phyloP scores from a whole-genome alignment of 2,113 vertebrate species.

The Hyperoodon ampullatus region DNA sequence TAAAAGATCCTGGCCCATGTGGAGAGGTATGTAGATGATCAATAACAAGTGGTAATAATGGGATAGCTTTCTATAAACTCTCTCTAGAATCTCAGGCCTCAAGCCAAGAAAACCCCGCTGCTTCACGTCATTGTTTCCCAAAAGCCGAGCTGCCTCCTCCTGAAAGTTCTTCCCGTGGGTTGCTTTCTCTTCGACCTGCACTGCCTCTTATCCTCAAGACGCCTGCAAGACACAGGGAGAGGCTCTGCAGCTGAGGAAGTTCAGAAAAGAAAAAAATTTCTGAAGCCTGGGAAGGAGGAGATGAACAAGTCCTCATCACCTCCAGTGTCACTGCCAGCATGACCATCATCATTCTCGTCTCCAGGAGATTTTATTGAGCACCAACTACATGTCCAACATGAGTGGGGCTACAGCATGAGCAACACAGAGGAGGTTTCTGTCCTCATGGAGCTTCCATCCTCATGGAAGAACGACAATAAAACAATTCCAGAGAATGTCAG shows the following conservation, averaged over 20 bases:
- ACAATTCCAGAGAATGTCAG: neutral
- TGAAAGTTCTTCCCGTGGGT: neutral
- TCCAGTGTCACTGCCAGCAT: rapidly evolving
- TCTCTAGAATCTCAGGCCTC: neutral
- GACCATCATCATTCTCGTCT: neutral
- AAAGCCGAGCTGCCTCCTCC: neutral
- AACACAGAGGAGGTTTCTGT: neutral
- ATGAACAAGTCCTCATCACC: neutral
- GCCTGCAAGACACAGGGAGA: neutral
- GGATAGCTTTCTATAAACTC: neutral
- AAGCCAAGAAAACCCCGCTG: neutral
- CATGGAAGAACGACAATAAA: neutral
- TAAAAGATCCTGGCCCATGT: neutral
- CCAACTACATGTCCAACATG: rapidly evolving
- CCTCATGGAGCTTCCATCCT: neutral
- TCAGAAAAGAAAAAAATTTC: neutral
- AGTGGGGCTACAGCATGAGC: neutral
- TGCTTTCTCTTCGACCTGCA: neutral
- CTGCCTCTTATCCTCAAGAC: neutral
- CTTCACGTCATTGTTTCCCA: neutral
- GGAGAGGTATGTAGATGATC: neutral
- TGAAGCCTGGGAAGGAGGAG: neutral
- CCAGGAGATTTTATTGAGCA: neutral
- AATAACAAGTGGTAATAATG: neutral
- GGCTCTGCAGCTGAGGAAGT: neutral